Percentiles rank a stretch among this genome's conserved stretches.
phyloP scores from a whole-genome alignment of 2,797 vertebrate species.

The Chromis chromis region DNA sequence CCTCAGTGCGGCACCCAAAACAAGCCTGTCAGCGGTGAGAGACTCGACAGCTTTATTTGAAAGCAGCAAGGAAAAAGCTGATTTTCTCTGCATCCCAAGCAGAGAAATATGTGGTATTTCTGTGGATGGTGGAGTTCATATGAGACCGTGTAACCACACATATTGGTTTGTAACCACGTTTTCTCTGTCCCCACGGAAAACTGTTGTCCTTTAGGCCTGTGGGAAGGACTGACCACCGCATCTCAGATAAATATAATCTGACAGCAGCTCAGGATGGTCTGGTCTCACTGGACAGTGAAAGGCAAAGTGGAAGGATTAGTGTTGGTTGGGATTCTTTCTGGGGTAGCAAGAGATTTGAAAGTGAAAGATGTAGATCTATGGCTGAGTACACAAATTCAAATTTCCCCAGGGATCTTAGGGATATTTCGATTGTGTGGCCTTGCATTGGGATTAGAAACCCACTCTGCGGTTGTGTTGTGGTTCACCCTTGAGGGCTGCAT shows the following conservation, averaged over 20 bases:
- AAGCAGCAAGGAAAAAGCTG: constrained; percentile 13
- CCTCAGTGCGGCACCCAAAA: constrained; percentile 88
- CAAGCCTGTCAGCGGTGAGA: constrained; percentile 76
- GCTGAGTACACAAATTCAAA: constrained; percentile 65
- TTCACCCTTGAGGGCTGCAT: constrained; percentile 53
- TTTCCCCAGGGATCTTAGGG: constrained; percentile 47
- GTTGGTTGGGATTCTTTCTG: constrained; percentile 59
- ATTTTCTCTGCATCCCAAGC: constrained; percentile 36
- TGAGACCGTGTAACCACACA: constrained; percentile 49
- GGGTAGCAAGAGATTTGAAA: constrained; percentile 54
- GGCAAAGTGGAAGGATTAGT: constrained; percentile 56
- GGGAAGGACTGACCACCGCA: constrained; percentile 72
- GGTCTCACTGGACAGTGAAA: constrained; percentile 64
- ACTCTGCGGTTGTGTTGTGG: constrained; percentile 54
- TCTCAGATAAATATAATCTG: constrained; percentile 70
- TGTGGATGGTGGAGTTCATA: constrained; percentile 41
- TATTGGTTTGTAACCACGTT: constrained; percentile 37
- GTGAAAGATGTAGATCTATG: constrained; percentile 63
- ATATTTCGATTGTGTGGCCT: constrained; percentile 52
- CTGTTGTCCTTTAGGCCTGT: constrained; percentile 58
- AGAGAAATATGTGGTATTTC: constrained; percentile 38
- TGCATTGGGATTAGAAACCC: constrained; percentile 56
- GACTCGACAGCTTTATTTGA: constrained; percentile 41
- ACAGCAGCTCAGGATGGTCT: constrained; percentile 62
- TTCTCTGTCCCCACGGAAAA: constrained; percentile 56